A percentile compares a stretch with the other conserved stretches of the same genome.
Evolutionary conservation across 2,113 vertebrate species (phyloP).

Genomic region (Castor canadensis): DNA sequence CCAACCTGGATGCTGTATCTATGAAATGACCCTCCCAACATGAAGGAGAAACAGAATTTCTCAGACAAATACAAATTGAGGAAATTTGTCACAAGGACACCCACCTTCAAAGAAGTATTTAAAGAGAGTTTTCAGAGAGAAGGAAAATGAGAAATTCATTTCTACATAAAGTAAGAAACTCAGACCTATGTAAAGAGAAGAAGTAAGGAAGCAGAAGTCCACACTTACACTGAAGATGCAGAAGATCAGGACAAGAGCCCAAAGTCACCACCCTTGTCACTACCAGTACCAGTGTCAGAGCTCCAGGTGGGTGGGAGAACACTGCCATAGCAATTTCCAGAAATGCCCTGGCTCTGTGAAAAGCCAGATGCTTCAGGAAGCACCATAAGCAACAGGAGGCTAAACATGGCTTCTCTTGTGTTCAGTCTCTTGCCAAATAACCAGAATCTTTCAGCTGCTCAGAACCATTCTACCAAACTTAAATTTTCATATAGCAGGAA

Average conservation of each 20-base stretch:
- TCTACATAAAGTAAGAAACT: neutral
- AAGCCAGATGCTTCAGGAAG: neutral
- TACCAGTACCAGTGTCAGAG: neutral
- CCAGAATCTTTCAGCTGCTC: neutral
- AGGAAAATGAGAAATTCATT: neutral
- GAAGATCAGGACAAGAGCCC: too few relatives aligned
- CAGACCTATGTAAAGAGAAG: neutral
- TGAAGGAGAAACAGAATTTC: neutral
- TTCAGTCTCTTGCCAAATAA: neutral
- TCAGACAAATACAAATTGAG: neutral
- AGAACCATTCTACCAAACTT: neutral
- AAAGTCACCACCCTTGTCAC: neutral
- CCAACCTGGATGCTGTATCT: neutral
- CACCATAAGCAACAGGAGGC: neutral
- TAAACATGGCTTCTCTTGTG: neutral
- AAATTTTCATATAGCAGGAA: neutral
- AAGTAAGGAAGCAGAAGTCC: neutral
- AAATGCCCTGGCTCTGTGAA: neutral
- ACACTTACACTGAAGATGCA: neutral
- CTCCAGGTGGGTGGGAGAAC: neutral
- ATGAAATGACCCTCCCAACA: neutral
- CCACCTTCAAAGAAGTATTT: neutral
- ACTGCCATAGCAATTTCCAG: neutral
- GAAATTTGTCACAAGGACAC: neutral
- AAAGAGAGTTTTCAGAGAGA: slow-evolving; percentile 10